These are phyloP conservation scores for Xenus cinereus DNA, from an alignment of 2,113 vertebrate species.

Conservation along the genomic window DNA sequence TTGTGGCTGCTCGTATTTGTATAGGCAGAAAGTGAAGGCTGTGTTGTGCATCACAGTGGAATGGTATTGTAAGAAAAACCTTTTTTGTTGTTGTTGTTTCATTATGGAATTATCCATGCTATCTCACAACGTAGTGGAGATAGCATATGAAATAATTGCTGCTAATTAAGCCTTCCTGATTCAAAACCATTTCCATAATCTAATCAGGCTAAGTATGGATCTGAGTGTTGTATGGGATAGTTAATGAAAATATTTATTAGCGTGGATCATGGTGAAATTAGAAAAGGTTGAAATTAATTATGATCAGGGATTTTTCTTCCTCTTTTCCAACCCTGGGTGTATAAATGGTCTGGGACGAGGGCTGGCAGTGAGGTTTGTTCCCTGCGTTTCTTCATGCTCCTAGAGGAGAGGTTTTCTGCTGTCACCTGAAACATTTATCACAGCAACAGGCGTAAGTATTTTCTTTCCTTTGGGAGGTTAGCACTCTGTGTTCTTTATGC, in stretches of 20 bases:
- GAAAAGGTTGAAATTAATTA: conserved; percentile 22
- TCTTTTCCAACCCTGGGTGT: neutral
- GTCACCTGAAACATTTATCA: conserved; percentile 12
- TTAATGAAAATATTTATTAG: conserved; percentile 17
- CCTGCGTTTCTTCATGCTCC: neutral
- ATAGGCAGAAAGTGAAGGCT: neutral
- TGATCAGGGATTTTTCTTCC: neutral
- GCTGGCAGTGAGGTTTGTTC: neutral
- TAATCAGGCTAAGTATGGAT: neutral
- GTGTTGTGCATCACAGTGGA: neutral
- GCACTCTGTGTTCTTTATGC: neutral
- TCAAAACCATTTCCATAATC: conserved; percentile 26
- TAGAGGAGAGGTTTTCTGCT: neutral
- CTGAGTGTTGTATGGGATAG: neutral
- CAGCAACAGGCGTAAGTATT: neutral
- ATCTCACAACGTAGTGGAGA: neutral
- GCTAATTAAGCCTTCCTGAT: neutral
- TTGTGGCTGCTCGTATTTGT: neutral
- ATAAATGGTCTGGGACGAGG: neutral
- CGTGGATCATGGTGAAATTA: neutral
- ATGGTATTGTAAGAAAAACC: neutral
- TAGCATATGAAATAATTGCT: conserved; percentile 4
- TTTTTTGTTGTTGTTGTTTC: neutral
- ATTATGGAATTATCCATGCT: neutral
- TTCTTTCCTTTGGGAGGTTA: conserved; percentile 23